These are phyloP conservation scores for Amblyopsis hoosieri DNA, from an alignment of 2,797 vertebrate genomes.

Conservation along the genomic window DNA sequence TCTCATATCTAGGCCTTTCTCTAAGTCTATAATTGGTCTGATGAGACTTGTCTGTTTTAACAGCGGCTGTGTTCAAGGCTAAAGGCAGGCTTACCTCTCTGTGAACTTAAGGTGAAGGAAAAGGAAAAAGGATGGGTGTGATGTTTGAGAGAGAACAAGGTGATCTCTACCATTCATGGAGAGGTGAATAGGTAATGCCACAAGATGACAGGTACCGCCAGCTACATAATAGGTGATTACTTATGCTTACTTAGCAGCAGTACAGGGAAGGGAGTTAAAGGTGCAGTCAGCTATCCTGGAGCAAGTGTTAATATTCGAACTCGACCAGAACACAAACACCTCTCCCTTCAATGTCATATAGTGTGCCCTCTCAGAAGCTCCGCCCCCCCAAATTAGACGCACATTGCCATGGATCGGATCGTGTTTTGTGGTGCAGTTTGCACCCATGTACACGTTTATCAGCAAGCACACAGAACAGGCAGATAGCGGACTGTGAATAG, in stretches of 20 bases:
- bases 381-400: no score
- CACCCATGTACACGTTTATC: no score
- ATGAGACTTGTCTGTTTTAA: slow-evolving; percentile 62
- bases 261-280: not conserved
- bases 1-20: slow-evolving; percentile 60
- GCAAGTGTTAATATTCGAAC: no score
- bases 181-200: slow-evolving; percentile 17
- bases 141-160: slow-evolving; percentile 8
- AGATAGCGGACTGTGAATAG: no score
- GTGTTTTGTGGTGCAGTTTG: no score
- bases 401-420: no score
- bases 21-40: slow-evolving; percentile 67
- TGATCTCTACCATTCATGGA: slow-evolving; percentile 32
- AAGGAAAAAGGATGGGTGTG: slow-evolving; percentile 16
- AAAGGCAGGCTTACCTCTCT: slow-evolving; percentile 42
- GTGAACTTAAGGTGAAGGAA: slow-evolving; percentile 37
- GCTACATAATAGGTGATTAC: not conserved
- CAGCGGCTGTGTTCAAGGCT: slow-evolving; percentile 50
- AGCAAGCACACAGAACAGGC: no score
- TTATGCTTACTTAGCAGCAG: not conserved
- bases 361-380: no score
- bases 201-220: not conserved
- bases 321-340: no score
- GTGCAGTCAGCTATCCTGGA: no score
- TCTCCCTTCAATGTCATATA: no score